A percentile compares a stretch with the other conserved stretches of the same genome.
Conservation (phyloP, 2,888 invertebrate species). For the Cecidostiba fungosa region DNA sequence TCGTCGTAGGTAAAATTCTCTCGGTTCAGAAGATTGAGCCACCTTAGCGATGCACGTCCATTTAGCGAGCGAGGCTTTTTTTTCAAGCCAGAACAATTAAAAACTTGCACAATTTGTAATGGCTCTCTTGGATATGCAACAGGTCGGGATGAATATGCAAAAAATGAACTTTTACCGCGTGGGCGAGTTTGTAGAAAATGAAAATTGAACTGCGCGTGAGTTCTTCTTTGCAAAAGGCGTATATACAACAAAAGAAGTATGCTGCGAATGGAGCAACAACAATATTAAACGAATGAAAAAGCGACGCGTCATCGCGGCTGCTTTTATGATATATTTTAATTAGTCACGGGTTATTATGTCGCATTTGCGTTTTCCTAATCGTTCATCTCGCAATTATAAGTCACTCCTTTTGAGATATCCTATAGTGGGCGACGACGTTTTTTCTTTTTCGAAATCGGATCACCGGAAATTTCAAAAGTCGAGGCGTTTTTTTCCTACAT, state of each 20-base stretch:
- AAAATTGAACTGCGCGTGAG: background rate
- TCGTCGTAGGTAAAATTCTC: background rate
- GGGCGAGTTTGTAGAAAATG: background rate
- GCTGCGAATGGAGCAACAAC: background rate
- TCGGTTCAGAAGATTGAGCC: background rate
- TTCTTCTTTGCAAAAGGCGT: background rate
- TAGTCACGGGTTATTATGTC: background rate
- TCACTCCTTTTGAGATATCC: no score
- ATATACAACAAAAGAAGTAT: background rate
- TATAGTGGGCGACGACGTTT: no score
- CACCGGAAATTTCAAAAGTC: background rate
- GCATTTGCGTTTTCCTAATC: conserved; percentile 4
- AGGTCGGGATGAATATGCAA: background rate
- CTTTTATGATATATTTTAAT: background rate
- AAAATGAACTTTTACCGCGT: background rate
- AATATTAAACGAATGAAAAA: background rate
- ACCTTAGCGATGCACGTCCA: background rate
- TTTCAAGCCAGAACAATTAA: background rate
- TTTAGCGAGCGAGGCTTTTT: background rate
- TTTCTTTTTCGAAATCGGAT: background rate
- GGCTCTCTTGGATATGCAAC: background rate
- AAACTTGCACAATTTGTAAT: conserved; percentile 1
- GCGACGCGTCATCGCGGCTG: background rate
- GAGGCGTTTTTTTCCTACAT: background rate
- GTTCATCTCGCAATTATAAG: background rate